Conservation (phyloP, 2,113 vertebrate species). For the Setophaga coronata region DNA sequence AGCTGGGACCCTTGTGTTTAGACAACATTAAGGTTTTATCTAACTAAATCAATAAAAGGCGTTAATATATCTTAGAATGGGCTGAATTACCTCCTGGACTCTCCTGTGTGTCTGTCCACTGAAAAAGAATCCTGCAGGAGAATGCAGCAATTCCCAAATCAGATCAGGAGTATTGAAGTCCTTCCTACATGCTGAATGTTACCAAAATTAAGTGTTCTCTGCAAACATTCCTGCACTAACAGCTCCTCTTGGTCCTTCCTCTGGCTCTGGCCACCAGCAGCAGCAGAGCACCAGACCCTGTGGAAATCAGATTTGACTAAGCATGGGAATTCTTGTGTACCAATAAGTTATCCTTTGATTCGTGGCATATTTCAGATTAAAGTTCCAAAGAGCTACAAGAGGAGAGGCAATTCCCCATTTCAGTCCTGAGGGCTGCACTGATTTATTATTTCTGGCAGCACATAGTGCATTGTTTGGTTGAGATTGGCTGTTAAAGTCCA, state of each 20-base stretch:
- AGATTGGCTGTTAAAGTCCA: slow-evolving; percentile 48
- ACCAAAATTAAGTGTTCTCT: not conserved
- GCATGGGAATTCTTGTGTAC: slow-evolving; percentile 18
- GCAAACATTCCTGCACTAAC: not conserved
- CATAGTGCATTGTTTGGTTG: slow-evolving; percentile 11
- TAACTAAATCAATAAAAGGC: not conserved
- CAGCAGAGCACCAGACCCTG: not conserved
- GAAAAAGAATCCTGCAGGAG: not conserved
- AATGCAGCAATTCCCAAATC: not conserved
- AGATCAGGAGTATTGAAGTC: not conserved
- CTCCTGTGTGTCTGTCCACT: not conserved
- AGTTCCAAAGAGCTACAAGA: slow-evolving; percentile 33
- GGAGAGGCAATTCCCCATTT: slow-evolving; percentile 42
- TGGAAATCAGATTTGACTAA: slow-evolving; percentile 48
- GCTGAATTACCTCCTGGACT: not conserved
- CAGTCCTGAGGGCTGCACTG: not conserved
- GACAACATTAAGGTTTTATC: not conserved
- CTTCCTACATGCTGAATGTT: not conserved
- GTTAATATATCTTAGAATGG: not conserved
- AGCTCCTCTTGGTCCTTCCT: not conserved
- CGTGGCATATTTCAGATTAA: slow-evolving; percentile 10
- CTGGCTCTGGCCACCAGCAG: not conserved
- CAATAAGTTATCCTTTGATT: slow-evolving; percentile 45
- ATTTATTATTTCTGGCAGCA: slow-evolving; percentile 45
- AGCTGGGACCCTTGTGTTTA: not conserved